Evolutionary conservation across 1,140 invertebrate species (phyloP), one percentile per base, ranked within the genome.

Genomic region (Trigoniulus corallinus): DNA sequence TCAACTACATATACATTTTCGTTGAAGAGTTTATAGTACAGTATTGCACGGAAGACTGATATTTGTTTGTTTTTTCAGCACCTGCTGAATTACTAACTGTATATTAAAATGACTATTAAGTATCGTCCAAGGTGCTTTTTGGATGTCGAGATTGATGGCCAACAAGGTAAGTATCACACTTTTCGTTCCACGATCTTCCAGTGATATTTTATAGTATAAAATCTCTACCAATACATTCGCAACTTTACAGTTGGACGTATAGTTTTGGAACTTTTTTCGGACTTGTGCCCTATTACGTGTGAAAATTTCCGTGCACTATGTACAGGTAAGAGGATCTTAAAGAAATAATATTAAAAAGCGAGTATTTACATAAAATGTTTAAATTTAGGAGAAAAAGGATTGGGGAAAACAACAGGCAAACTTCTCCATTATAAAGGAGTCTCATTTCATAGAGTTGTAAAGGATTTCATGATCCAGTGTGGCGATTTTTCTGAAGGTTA

Each of bases 181-280:
- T 15, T 39, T n/a, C 26, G 40, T 49, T 4, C 49, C 27, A 41
- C 15, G 7, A 34, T 34, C 29, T 7, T 34, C 29, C 15, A 7
- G 7, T 34, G 7, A 7, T 34, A 34, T 7, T 34, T 7, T 34
- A 34, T 15, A 34, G 7, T 34, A 7, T 34, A 7, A 34, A 34
- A 7, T 34, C 15, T 7, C 15, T 7, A 7, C 15, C 15, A 34
- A 34, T 34, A 7, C 7, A 7, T 34, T 34, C 15, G 29, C 29
- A 12, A 40, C 49, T 45, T 26, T 41, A n/a, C 56, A 54, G 81
- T 81, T 47, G 93, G 93, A 10, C 74, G 91, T 51, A 82, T 98
- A 61, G 82, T 93, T 24, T 94, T 98, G 63, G 92, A 97, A 64
- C 69, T 98, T 0, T 97, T 84, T 69, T 80, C 79, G 54, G 88